phyloP scores from a whole-genome alignment of 2,888 invertebrate species.

The Chouioia cunea region DNA sequence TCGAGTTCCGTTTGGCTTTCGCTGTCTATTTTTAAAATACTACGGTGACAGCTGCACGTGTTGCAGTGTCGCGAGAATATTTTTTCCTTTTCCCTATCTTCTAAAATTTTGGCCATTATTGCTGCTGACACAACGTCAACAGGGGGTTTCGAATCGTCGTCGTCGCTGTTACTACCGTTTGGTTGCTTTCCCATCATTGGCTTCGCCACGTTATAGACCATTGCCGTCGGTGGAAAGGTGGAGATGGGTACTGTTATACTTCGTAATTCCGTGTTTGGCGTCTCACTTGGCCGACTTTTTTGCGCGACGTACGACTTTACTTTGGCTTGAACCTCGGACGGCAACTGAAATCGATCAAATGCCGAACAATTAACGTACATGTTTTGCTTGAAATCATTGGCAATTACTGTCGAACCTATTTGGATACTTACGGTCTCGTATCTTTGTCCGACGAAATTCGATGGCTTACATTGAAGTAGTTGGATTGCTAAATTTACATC shows the following conservation, averaged over 20 bases:
- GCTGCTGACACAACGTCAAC: slow-evolving; percentile 87
- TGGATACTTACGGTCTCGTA: slow-evolving; percentile 83
- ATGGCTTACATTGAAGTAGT: slow-evolving; percentile 93
- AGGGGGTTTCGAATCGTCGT: slow-evolving; percentile 72
- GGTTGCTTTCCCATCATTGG: slow-evolving; percentile 64
- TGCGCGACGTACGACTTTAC: slow-evolving; percentile 83
- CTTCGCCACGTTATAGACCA: slow-evolving; percentile 75
- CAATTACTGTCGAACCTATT: slow-evolving; percentile 2
- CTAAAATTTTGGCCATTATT: slow-evolving; percentile 91
- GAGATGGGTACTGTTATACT: slow-evolving; percentile 82
- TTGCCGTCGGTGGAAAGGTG: slow-evolving; percentile 87
- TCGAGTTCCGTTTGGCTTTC: slow-evolving; percentile 59
- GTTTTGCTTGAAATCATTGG: slow-evolving; percentile 11
- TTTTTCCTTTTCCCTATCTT: slow-evolving; percentile 86
- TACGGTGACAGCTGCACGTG: slow-evolving; percentile 78
- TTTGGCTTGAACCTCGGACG: slow-evolving; percentile 91
- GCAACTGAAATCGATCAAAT: slow-evolving; percentile 76
- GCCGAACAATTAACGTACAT: not conserved
- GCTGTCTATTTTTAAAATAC: slow-evolving; percentile 60
- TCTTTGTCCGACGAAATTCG: slow-evolving; percentile 93
- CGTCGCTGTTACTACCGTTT: slow-evolving; percentile 68
- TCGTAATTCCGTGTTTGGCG: slow-evolving; percentile 71
- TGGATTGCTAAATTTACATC: slow-evolving; percentile 95
- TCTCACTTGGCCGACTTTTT: slow-evolving; percentile 71
- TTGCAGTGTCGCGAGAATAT: slow-evolving; percentile 86